phyloP scores from a whole-genome alignment of 2,797 vertebrate genomes.

The Eulemur rubriventer region DNA sequence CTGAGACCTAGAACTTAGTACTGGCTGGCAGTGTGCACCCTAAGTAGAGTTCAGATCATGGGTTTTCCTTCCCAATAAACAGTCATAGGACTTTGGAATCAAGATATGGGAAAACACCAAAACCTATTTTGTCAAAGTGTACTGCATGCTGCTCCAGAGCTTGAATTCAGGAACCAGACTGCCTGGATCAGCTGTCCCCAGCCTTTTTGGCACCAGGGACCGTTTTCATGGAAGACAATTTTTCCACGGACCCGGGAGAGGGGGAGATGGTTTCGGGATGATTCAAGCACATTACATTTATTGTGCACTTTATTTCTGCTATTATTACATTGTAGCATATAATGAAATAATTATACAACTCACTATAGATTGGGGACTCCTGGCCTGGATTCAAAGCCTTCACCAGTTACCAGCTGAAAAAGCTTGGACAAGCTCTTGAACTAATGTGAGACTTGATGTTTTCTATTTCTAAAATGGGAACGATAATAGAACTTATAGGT shows the following conservation, averaged over 20 bases:
- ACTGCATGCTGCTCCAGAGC: not conserved
- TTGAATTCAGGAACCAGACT: not conserved
- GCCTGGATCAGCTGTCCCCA: too few species aligned
- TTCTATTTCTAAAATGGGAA: not conserved
- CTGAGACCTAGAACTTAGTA: too few species aligned
- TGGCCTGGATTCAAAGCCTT: not conserved
- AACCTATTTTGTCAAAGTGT: not conserved
- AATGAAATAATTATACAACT: too few species aligned
- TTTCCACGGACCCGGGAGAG: too few species aligned
- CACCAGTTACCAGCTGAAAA: not conserved
- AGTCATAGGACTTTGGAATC: not conserved
- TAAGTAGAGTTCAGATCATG: not conserved
- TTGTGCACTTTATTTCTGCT: too few species aligned
- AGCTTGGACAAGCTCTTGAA: not conserved
- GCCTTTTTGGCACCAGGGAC: too few species aligned
- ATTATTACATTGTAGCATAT: too few species aligned
- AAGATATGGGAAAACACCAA: not conserved
- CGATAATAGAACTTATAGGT: not conserved
- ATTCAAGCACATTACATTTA: too few species aligned
- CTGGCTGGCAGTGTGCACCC: not conserved
- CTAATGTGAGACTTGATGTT: not conserved
- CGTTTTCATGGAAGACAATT: too few species aligned
- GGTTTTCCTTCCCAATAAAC: not conserved
- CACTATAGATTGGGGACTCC: too few species aligned
- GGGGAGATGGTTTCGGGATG: too few species aligned